Percentiles rank a stretch among this genome's conserved stretches.
Conservation (phyloP, 2,113 vertebrate genomes). For the Cryptotis parvus region DNA sequence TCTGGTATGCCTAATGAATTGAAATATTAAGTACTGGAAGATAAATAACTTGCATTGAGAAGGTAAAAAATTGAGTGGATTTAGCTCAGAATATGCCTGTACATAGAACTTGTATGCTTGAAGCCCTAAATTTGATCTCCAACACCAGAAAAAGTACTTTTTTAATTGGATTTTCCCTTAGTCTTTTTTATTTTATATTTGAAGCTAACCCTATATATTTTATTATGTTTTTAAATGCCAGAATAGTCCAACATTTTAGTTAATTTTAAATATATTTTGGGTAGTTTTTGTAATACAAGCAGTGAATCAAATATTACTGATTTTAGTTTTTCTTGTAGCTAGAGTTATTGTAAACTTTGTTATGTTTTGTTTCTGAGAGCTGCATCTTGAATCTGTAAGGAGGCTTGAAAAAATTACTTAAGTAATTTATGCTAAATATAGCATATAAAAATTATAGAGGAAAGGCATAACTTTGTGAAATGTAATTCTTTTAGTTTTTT, state of each 20-base stretch:
- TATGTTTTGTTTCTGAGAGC: neutral
- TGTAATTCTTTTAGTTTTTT: conserved; percentile 15
- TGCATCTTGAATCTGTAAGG: conserved; percentile 14
- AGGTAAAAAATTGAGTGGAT: conserved; percentile 30
- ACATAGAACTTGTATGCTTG: conserved; percentile 12
- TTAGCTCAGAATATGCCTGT: neutral
- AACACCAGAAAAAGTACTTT: too few species aligned
- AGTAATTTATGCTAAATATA: too few species aligned
- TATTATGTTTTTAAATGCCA: conserved; percentile 30
- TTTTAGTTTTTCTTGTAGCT: conserved; percentile 42
- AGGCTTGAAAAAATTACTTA: neutral
- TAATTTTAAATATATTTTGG: conserved; percentile 9
- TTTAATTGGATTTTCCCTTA: too few species aligned
- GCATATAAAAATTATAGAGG: neutral
- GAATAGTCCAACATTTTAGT: conserved; percentile 22
- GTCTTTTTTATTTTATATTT: neutral
- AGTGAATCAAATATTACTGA: conserved; percentile 7
- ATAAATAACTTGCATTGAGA: conserved; percentile 37
- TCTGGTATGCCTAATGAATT: conserved; percentile 24
- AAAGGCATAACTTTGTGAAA: neutral
- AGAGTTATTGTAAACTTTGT: conserved; percentile 4
- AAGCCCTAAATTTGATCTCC: too few species aligned
- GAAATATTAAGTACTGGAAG: conserved; percentile 51
- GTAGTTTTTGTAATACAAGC: neutral
- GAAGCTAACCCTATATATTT: neutral